A percentile compares a stretch with the other conserved stretches of the same genome.
These are phyloP conservation scores for Xiphophorus maculatus DNA, from an alignment of 2,113 vertebrate species.

Conservation along the genomic window DNA sequence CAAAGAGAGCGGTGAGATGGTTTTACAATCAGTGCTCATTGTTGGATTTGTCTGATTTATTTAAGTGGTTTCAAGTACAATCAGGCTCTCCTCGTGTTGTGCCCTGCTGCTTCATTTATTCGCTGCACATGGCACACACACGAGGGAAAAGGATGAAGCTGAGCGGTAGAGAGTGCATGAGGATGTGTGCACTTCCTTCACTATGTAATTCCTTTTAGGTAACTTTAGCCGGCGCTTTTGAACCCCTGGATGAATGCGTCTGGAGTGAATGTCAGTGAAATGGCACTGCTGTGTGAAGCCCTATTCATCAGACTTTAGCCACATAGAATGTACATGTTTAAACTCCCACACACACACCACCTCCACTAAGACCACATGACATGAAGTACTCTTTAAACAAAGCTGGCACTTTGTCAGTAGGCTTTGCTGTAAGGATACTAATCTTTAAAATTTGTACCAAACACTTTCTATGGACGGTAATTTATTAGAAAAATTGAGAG, in stretches of 20 bases:
- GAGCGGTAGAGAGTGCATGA: slow-evolving; percentile 13
- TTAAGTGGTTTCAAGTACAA: neutral
- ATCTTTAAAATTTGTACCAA: neutral
- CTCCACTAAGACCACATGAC: neutral
- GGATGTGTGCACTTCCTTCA: slow-evolving; percentile 26
- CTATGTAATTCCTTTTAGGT: slow-evolving; percentile 67
- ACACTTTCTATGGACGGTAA: neutral
- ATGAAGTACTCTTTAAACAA: neutral
- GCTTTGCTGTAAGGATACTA: neutral
- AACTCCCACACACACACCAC: slow-evolving; percentile 7
- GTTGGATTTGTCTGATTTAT: slow-evolving; percentile 2
- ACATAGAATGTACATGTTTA: slow-evolving; percentile 9
- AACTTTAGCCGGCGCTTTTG: slow-evolving; percentile 71
- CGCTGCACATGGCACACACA: slow-evolving; percentile 4
- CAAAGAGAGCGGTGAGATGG: slow-evolving; percentile 85
- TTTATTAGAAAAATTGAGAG: neutral
- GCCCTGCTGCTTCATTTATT: slow-evolving; percentile 38
- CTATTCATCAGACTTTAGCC: slow-evolving; percentile 66
- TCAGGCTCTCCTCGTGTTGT: slow-evolving; percentile 18
- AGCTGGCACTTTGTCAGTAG: neutral
- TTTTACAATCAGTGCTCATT: slow-evolving; percentile 1
- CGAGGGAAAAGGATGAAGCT: slow-evolving; percentile 1
- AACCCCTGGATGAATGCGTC: slow-evolving; percentile 68
- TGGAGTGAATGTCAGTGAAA: slow-evolving; percentile 74
- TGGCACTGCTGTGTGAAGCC: slow-evolving; percentile 72